Evolutionary conservation across 2,888 invertebrate species (phyloP).

Genomic region (Cordilura impudica): DNA sequence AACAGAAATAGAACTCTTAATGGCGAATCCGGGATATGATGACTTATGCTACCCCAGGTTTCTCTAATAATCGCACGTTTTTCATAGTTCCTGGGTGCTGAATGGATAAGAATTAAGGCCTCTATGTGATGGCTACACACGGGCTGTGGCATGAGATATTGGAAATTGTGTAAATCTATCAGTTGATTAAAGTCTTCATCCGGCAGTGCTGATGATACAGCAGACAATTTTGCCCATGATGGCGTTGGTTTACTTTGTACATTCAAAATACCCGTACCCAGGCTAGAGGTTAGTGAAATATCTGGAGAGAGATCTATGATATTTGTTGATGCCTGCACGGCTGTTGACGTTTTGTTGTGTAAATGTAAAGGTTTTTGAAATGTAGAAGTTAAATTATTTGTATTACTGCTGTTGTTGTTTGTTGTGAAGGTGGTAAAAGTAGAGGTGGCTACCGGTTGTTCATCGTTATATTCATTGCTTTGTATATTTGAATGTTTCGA

Average conservation of each 20-base stretch:
- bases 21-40: conserved; percentile 71
- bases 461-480: conserved; percentile 35
- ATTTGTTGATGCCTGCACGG: conserved; percentile 42
- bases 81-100: conserved; percentile 83
- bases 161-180: conserved; percentile 82
- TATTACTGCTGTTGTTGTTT: conserved; percentile 53
- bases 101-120: conserved; percentile 83
- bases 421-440: conserved; percentile 34
- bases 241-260: conserved; percentile 47
- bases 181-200: conserved; percentile 70
- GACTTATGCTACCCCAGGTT: conserved; percentile 83
- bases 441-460: conserved; percentile 2
- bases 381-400: conserved; percentile 59
- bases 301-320: conserved; percentile 45
- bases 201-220: conserved; percentile 58
- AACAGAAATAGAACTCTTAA: conserved; percentile 84
- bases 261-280: conserved; percentile 45
- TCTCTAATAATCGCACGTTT: conserved; percentile 84
- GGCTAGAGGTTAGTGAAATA: conserved; percentile 51
- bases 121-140: conserved; percentile 79
- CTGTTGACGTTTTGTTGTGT: conserved; percentile 1
- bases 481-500: conserved; percentile 30
- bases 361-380: conserved; percentile 60
- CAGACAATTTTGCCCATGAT: conserved; percentile 40
- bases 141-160: conserved; percentile 81